Conservation (phyloP, 2,113 vertebrate species). For the Steatornis caripensis region DNA sequence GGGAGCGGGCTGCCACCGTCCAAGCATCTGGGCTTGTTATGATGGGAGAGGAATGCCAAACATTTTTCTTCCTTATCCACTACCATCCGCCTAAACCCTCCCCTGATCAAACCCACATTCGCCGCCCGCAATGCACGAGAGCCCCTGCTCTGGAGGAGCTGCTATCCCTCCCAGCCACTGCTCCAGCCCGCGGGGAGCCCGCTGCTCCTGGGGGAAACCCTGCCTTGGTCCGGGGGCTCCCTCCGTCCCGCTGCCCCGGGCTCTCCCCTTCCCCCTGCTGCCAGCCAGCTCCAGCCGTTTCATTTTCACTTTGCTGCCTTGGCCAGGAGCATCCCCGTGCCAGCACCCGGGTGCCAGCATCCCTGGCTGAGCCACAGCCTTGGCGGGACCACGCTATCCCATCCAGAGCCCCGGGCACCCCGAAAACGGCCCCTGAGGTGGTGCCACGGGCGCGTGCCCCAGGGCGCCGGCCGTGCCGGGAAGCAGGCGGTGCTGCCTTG, state of each 20-base stretch:
- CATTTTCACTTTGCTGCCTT: neutral
- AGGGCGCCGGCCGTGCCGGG: neutral
- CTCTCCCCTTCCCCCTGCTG: too few relatives aligned
- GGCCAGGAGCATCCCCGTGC: neutral
- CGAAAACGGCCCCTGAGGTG: neutral
- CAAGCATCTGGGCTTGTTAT: constrained; percentile 61
- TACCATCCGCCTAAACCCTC: constrained; percentile 31
- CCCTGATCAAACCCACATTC: constrained; percentile 63
- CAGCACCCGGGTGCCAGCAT: neutral
- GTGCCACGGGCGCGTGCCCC: neutral
- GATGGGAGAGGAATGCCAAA: constrained; percentile 56
- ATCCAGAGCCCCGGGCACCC: neutral
- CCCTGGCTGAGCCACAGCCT: neutral
- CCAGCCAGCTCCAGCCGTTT: neutral
- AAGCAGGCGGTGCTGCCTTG: constrained; percentile 42
- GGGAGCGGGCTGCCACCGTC: constrained; percentile 40
- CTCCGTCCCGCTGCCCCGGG: neutral
- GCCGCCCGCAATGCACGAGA: neutral
- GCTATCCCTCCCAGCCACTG: rapidly evolving
- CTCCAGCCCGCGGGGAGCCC: neutral
- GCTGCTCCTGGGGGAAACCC: neutral
- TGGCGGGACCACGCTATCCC: neutral
- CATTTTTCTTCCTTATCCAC: constrained; percentile 63
- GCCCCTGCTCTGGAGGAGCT: neutral
- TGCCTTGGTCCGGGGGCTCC: neutral